A percentile compares a stretch with the other conserved stretches of the same genome.
Conservation (phyloP, 1,140 invertebrate genomes). For the Papilio polyxenes region DNA sequence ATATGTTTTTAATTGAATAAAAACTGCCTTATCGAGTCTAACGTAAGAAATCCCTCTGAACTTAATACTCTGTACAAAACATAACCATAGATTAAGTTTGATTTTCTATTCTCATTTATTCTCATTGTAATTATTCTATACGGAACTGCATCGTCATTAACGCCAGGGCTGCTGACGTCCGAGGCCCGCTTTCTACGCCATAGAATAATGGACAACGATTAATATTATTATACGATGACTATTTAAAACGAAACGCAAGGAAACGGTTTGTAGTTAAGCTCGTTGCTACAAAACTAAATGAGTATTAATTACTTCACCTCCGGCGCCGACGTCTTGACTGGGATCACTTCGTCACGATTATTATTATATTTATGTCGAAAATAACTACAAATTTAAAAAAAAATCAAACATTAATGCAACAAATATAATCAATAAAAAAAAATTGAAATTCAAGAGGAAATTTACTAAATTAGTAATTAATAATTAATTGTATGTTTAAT, state of each 20-base stretch:
- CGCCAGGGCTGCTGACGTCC: slow-evolving; percentile 48
- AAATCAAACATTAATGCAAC: too few species aligned
- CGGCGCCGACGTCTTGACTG: slow-evolving; percentile 13
- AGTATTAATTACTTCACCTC: slow-evolving; percentile 37
- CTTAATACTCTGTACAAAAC: neutral
- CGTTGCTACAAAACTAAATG: slow-evolving; percentile 34
- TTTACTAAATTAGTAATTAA: neutral
- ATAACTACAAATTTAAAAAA: too few species aligned
- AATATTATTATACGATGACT: slow-evolving; percentile 52
- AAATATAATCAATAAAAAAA: too few species aligned
- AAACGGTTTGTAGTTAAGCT: slow-evolving; percentile 30
- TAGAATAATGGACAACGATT: slow-evolving; percentile 63
- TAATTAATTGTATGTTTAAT: neutral
- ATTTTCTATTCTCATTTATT: neutral
- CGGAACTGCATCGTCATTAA: slow-evolving; percentile 45
- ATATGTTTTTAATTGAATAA: neutral
- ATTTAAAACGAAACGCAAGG: slow-evolving; percentile 36
- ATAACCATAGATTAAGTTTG: neutral
- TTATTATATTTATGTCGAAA: too few species aligned
- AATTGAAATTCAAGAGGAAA: too few species aligned
- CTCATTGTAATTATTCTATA: slow-evolving; percentile 28
- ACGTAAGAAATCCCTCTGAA: too few species aligned
- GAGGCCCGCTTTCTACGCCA: slow-evolving; percentile 58
- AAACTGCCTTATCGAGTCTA: neutral
- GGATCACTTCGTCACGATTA: slow-evolving; percentile 22